Evolutionary conservation across 2,888 invertebrate genomes (phyloP), one percentile per base, ranked within the genome.

Genomic region (Tipula confusa): DNA sequence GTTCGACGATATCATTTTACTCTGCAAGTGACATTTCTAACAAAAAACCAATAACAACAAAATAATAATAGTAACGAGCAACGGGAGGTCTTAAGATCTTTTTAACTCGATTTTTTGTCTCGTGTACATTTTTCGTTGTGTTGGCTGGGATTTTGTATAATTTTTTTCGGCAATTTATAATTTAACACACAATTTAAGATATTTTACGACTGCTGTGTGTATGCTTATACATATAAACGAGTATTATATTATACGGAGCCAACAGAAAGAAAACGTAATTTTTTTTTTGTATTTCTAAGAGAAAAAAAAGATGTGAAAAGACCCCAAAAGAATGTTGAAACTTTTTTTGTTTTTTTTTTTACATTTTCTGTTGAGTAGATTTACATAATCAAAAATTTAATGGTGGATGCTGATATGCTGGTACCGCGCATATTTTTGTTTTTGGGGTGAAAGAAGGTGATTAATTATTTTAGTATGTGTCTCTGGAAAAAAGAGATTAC

Each of bases 161-260:
- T 15, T 43, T 15, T 15, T 43, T 64, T 64, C 64, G 64, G 64
- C 64, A 64, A 64, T 64, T 64, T 64, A 64, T 9, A 64, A 64
- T 64, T 64, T 64, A 64, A 64, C 64, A 64, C 64, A 64, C 64
- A 64, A 64, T 64, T 64, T 64, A 64, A 64, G 9, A 64, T 64
- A 24, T 43, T 64, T 64, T 64, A 64, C 64, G 64, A 64, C 64
- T 64, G 64, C 18, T 64, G 64, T 24, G 2, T 64, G 24, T 64
- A 9, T 24, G 64, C 1, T 24, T 64, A 9, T 33, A 11, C 11
- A 11, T 33, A 2, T 33, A 6, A 11, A 9, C 33, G 5, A 6
- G 11, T 33, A 6, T 33, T 11, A 3, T 33, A 33, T 33, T 33
- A 33, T 24, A 64, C 64, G 15, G 43, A 43, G 43, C 33, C 7